Evolutionary conservation across 2,888 invertebrate species (phyloP).

Genomic region (Hirtodrosophila alboralis): DNA sequence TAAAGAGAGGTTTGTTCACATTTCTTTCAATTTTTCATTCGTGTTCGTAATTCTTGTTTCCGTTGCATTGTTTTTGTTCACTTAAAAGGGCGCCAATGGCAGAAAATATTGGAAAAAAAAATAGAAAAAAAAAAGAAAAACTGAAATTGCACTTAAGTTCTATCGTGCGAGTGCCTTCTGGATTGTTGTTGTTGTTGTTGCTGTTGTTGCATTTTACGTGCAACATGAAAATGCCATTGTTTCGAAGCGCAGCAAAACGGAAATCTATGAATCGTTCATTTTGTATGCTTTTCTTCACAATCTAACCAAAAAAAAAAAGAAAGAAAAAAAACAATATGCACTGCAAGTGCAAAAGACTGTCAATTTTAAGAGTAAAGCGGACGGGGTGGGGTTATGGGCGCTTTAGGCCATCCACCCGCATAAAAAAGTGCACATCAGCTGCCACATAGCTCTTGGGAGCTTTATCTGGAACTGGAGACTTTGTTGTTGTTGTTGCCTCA

Average conservation of each 20-base stretch:
- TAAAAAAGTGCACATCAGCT: slow-evolving; percentile 58
- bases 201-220: slow-evolving; percentile 56
- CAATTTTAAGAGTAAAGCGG: slow-evolving; percentile 48
- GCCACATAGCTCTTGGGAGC: slow-evolving; percentile 37
- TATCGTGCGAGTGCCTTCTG: slow-evolving; percentile 56
- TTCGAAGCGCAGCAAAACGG: slow-evolving; percentile 61
- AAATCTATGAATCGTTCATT: slow-evolving; percentile 75
- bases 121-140: too few relatives aligned
- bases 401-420: slow-evolving; percentile 25
- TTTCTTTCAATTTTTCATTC: slow-evolving; percentile 1
- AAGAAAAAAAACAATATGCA: slow-evolving; percentile 13
- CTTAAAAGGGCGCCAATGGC: slow-evolving; percentile 68
- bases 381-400: slow-evolving; percentile 1
- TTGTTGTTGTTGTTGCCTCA: slow-evolving; percentile 37
- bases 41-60: slow-evolving; percentile 34
- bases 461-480: slow-evolving; percentile 51
- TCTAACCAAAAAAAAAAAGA: slow-evolving; percentile 16
- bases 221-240: slow-evolving; percentile 79
- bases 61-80: slow-evolving; percentile 46
- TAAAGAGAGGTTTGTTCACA: slow-evolving; percentile 4
- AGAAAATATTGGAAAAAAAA: slow-evolving; percentile 56
- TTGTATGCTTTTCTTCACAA: slow-evolving; percentile 47
- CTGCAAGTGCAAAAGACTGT: slow-evolving; percentile 73
- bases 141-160: slow-evolving; percentile 71
- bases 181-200: slow-evolving; percentile 14